phyloP scores from a whole-genome alignment of 2,888 invertebrate species.

The Alcis repandata region DNA sequence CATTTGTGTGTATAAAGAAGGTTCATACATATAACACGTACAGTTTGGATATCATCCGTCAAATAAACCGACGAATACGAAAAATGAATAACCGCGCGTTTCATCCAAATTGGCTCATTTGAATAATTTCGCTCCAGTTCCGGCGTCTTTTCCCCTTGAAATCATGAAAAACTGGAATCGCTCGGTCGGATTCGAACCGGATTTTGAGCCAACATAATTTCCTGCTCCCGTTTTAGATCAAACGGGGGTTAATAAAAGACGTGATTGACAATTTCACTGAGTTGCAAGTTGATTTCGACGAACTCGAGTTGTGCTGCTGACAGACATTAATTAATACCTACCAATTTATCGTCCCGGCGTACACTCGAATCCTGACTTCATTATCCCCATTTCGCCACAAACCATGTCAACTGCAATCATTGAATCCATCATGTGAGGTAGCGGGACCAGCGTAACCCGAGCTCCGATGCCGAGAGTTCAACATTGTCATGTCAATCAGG shows the following conservation, averaged over 20 bases:
- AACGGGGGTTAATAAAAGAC: conserved; percentile 41
- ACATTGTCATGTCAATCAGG: conserved; percentile 13
- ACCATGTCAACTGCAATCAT: conserved; percentile 65
- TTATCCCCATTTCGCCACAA: conserved; percentile 59
- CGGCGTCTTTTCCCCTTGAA: conserved; percentile 42
- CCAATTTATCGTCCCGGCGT: conserved; percentile 53
- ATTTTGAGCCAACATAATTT: conserved; percentile 45
- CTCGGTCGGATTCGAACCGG: conserved; percentile 38
- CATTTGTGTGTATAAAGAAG: conserved; percentile 14
- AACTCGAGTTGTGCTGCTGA: conserved; percentile 30
- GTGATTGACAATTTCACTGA: conserved; percentile 44
- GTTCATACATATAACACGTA: conserved; percentile 22
- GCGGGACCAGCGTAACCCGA: conserved; percentile 43
- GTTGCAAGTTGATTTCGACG: conserved; percentile 44
- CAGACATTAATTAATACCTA: conserved; percentile 46
- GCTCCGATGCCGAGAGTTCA: conserved; percentile 26
- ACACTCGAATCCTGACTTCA: conserved; percentile 57
- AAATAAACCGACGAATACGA: conserved; percentile 39
- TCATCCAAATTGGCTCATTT: conserved; percentile 49
- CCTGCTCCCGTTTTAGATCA: conserved; percentile 41
- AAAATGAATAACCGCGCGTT: conserved; percentile 44
- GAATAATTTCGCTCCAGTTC: conserved; percentile 49
- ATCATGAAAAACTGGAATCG: conserved; percentile 46
- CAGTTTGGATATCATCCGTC: conserved; percentile 32
- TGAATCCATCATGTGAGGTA: conserved; percentile 57